Conservation (phyloP, 2,797 vertebrate species). For the Pseudomugil tenellus region DNA sequence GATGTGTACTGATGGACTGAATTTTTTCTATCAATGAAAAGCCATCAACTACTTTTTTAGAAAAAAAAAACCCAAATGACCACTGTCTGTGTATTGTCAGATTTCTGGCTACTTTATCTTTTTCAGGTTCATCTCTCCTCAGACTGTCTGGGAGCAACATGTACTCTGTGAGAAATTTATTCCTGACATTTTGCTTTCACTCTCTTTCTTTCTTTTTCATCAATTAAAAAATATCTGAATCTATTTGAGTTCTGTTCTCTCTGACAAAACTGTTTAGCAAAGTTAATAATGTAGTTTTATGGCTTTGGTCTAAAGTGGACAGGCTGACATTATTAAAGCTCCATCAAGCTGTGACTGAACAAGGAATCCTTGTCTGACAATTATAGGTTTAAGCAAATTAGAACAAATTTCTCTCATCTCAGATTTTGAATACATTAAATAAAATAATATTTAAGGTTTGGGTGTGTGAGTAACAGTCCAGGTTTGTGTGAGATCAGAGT, state of each 20-base stretch:
- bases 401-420: slow-evolving; percentile 82
- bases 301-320: slow-evolving; percentile 19
- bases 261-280: slow-evolving; percentile 24
- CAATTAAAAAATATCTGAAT: slow-evolving; percentile 4
- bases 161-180: slow-evolving; percentile 24
- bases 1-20: too few species aligned
- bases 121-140: slow-evolving; percentile 4
- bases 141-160: slow-evolving; percentile 16
- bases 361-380: slow-evolving; percentile 86
- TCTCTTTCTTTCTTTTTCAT: not conserved
- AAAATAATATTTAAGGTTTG: slow-evolving; percentile 66
- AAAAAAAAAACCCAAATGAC: too few species aligned
- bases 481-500: slow-evolving; percentile 77
- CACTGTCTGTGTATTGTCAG: too few species aligned
- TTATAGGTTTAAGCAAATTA: slow-evolving; percentile 91
- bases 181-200: not conserved
- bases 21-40: not conserved
- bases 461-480: slow-evolving; percentile 25
- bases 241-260: slow-evolving; percentile 11
- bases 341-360: slow-evolving; percentile 84
- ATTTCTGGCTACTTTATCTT: not conserved
- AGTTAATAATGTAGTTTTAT: slow-evolving; percentile 28
- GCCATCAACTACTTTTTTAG: not conserved
- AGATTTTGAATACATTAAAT: slow-evolving; percentile 71
- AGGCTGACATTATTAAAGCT: slow-evolving; percentile 34